Base-by-base conservation (phyloP, 2,113 vertebrate genomes). In the Corythoichthys intestinalis region DNA sequence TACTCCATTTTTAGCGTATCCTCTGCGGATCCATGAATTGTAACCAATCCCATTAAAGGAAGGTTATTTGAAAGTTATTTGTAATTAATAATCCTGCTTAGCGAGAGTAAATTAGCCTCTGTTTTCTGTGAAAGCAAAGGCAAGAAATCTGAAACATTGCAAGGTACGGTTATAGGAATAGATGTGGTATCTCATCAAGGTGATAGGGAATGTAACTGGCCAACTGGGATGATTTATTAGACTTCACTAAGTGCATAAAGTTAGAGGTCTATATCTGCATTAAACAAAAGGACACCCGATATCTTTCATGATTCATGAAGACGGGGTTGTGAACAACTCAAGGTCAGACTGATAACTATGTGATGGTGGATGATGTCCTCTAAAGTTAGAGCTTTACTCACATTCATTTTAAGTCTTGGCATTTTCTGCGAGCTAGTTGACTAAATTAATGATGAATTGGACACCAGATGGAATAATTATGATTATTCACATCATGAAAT, bases 301-400 rank as follows among this genome's bases (percentile, higher is more conserved):
- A 82, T 85, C 65, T 69, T 79, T 60, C 70, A 83, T 82, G 82
- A 87, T 86, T 86, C 82, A 85, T 83, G 74, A 74, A 38, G 65
- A 77, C 74, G 58, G 77, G 74, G 65, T 74, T 28, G 2, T 48
- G 70, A 77, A 79, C 66, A 71, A 39, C 63, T 81, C 78, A 87
- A 89, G 87, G 85, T 83, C 85, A 83, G 39, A 60, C 75, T 78
- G 80, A 82, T 84, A 78, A 67, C 65, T 58, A 10, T n/a, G n/a
- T 53, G 20, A 77, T 75, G 74, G 57, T 69, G 62, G 77, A 35
- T 65, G 77, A 70, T 78, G 74, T 79, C 53, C 58, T 20, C 60
- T 65, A 64, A 66, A 73, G 63, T 72, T 35, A 68, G 47, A 70
- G 62, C 37, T 28, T 46, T 34, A 15, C 34, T 14, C 15, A 35